A percentile compares a stretch with the other conserved stretches of the same genome.
Conservation (phyloP, 2,113 vertebrate species). For the Heterotis niloticus region DNA sequence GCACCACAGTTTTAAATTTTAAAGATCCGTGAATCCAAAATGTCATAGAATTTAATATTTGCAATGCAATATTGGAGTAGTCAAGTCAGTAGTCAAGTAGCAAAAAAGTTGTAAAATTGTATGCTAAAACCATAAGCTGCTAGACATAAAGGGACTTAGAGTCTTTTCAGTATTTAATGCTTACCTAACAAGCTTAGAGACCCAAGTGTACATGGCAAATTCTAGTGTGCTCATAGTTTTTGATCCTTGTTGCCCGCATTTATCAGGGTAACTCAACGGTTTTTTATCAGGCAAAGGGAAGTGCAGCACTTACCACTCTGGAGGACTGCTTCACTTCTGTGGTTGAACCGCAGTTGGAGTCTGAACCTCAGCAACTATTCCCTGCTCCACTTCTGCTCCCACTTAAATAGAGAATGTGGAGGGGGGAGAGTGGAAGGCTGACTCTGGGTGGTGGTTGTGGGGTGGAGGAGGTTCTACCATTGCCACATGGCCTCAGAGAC, state of each 20-base stretch:
- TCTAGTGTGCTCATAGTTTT: too few relatives aligned
- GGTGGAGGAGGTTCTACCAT: neutral
- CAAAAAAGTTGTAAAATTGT: too few relatives aligned
- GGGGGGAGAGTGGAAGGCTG: neutral
- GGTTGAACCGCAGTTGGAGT: constrained; percentile 22
- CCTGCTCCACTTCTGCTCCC: constrained; percentile 35
- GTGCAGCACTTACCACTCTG: neutral
- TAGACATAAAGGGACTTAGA: neutral
- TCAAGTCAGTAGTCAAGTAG: too few relatives aligned
- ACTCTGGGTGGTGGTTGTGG: constrained; percentile 11
- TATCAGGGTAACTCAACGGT: neutral
- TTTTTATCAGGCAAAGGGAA: neutral
- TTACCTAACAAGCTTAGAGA: neutral
- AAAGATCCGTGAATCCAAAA: too few relatives aligned
- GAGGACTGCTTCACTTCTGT: constrained; percentile 30
- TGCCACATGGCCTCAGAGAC: neutral
- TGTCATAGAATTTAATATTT: too few relatives aligned
- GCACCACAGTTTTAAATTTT: too few relatives aligned
- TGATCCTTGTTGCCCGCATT: too few relatives aligned
- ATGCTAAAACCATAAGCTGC: too few relatives aligned
- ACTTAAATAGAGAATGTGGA: constrained; percentile 46
- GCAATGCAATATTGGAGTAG: too few relatives aligned
- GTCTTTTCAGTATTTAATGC: neutral
- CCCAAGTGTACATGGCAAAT: too few relatives aligned
- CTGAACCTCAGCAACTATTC: constrained; percentile 29